phyloP scores from a whole-genome alignment of 2,888 invertebrate genomes.

The Rotaria sp. region DNA sequence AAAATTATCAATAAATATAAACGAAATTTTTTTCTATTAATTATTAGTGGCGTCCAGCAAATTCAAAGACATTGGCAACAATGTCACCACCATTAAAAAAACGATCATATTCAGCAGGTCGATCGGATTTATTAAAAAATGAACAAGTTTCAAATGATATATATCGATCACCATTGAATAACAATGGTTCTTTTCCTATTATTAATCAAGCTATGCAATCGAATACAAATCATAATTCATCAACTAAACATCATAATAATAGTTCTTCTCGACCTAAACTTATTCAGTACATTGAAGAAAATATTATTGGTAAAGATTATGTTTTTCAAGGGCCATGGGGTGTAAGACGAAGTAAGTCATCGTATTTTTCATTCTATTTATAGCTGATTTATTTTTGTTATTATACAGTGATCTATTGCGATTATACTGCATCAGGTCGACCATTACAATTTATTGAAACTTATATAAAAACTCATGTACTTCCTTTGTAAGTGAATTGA shows the following conservation, averaged over 20 bases:
- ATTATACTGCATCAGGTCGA: slow-evolving; percentile 75
- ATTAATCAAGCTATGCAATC: neutral
- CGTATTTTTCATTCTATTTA: neutral
- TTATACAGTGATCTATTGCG: slow-evolving; percentile 66
- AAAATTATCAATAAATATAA: neutral
- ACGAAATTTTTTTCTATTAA: neutral
- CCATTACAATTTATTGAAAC: slow-evolving; percentile 77
- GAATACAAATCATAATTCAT: neutral
- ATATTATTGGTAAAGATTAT: slow-evolving; percentile 71
- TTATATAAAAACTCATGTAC: slow-evolving; percentile 69
- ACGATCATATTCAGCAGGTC: neutral
- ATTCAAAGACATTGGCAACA: neutral
- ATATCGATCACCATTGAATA: neutral
- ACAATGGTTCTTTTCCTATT: too few species aligned
- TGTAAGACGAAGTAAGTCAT: slow-evolving; percentile 61
- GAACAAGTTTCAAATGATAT: neutral
- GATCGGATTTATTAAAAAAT: neutral
- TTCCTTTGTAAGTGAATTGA: slow-evolving; percentile 58
- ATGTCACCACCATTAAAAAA: neutral
- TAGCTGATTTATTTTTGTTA: neutral
- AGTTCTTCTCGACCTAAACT: slow-evolving; percentile 55
- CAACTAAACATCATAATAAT: neutral
- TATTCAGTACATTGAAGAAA: slow-evolving; percentile 72
- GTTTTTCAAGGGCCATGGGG: slow-evolving; percentile 76
- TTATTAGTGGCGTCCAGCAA: neutral